Conservation (phyloP, 2,797 vertebrate species). For the Leptodactylus fallax region DNA sequence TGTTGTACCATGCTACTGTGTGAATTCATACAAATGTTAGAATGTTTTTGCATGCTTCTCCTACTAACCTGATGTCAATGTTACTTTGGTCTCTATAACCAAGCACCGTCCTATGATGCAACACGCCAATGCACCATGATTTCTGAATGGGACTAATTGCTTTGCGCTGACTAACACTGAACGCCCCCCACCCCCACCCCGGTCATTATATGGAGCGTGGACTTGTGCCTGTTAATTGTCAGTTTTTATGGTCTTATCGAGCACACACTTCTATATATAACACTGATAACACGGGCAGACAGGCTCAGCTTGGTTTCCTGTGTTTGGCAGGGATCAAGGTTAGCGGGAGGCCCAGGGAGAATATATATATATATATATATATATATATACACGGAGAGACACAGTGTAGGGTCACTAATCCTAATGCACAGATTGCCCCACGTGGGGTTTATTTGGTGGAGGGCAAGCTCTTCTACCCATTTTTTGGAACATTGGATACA, state of each 20-base stretch:
- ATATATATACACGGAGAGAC: not conserved
- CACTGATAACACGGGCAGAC: conserved; percentile 36
- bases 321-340: conserved; percentile 16
- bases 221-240: conserved; percentile 53
- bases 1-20: conserved; percentile 74
- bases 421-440: not conserved
- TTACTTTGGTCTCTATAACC: conserved; percentile 69
- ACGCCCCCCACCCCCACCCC: conserved; percentile 68
- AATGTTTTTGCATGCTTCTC: conserved; percentile 75
- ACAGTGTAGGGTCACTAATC: not conserved
- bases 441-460: no score
- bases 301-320: conserved; percentile 30
- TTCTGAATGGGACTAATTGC: conserved; percentile 77
- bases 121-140: conserved; percentile 71
- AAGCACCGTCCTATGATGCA: conserved; percentile 69
- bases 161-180: conserved; percentile 76
- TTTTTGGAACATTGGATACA: no score
- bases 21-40: conserved; percentile 76
- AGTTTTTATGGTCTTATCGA: conserved; percentile 55
- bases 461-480: not conserved
- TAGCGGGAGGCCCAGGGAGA: not conserved
- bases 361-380: not conserved
- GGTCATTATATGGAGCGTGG: conserved; percentile 67
- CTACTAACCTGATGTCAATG: conserved; percentile 77
- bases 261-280: conserved; percentile 52